These are phyloP conservation scores for Diarsia dahlii DNA, from an alignment of 2,888 invertebrate species.

Conservation along the genomic window DNA sequence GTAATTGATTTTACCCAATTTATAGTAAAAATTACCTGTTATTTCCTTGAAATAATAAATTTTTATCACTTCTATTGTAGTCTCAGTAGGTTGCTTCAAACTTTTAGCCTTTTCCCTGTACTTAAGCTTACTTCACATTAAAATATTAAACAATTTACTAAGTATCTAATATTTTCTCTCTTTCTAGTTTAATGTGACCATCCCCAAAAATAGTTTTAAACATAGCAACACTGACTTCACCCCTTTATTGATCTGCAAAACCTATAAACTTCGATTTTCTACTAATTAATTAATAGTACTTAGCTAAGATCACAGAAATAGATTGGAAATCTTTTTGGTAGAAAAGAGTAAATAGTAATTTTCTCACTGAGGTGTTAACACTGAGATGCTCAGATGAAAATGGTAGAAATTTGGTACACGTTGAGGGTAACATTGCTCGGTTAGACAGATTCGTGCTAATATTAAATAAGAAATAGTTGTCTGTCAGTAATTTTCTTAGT, in stretches of 20 bases:
- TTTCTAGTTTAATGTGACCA: slow-evolving; percentile 28
- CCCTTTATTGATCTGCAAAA: slow-evolving; percentile 50
- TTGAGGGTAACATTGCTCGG: slow-evolving; percentile 71
- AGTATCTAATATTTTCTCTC: background rate
- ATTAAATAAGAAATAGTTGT: slow-evolving; percentile 59
- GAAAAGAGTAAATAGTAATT: slow-evolving; percentile 70
- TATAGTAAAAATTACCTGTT: background rate
- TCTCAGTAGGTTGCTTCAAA: slow-evolving; percentile 10
- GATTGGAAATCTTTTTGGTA: slow-evolving; percentile 69
- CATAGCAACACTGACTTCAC: slow-evolving; percentile 70
- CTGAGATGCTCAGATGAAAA: slow-evolving; percentile 66
- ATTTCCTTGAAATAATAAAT: too few species aligned
- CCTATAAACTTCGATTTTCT: slow-evolving; percentile 55
- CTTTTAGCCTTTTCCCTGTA: background rate
- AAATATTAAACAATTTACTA: background rate
- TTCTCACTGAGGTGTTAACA: slow-evolving; percentile 67
- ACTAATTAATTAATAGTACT: slow-evolving; percentile 61
- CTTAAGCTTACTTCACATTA: background rate
- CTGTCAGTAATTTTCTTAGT: slow-evolving; percentile 58
- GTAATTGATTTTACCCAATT: background rate
- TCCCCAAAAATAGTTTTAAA: slow-evolving; percentile 42
- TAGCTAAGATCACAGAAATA: slow-evolving; percentile 67
- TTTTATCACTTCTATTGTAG: too few species aligned
- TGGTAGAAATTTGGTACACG: slow-evolving; percentile 68
- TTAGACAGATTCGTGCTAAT: slow-evolving; percentile 67